Evolutionary conservation across 2,888 invertebrate species (phyloP), one percentile per base, ranked within the genome.

Genomic region (Tenthredo mesomela): DNA sequence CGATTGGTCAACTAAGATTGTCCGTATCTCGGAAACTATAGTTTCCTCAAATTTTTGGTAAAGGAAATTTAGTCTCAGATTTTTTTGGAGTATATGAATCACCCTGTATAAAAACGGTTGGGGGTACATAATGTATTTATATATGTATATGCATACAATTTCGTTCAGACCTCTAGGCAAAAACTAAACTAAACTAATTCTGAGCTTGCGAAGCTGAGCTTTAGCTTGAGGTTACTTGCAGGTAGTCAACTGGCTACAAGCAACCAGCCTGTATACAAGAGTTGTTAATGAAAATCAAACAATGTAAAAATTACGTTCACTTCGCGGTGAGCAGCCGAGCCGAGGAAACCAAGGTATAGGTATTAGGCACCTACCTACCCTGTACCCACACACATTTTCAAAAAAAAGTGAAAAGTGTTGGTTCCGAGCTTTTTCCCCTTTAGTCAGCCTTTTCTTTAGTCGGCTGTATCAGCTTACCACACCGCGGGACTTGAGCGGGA

Each of bases 211-310:
- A 18, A 18, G 15, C 29, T 54, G 54, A n/a, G 54, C 54, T 54
- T 54, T 18, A 54, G 61, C 50, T 58, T 29, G 54, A 75, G 73
- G 33, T 43, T 54, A 33, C 40, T 58, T 65, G 54, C 21, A 43
- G 29, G 33, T 10, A 25, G 43, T 43, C 71, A 25, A 33, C 1
- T 1, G 33, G 67, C 47, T n/a, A 25, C 25, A 47, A 40, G 43
- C 50, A 29, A 37, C 29, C 40, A 82, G 85, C 80, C 80, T 75
- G 83, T 47, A 71, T 90, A 91, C 90, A 90, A 91, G 82, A 82
- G 92, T 92, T 90, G 92, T 93, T 93, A 93, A 93, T 93, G 93
- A 93, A 93, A 93, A 93, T 92, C 93, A 93, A 93, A 93, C 93
- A 93, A 91, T 90, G 91, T 90, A 91, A 92, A 91, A 92, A 92